Base-by-base conservation (phyloP, 2,113 vertebrate genomes). In the Alethe diademata region DNA sequence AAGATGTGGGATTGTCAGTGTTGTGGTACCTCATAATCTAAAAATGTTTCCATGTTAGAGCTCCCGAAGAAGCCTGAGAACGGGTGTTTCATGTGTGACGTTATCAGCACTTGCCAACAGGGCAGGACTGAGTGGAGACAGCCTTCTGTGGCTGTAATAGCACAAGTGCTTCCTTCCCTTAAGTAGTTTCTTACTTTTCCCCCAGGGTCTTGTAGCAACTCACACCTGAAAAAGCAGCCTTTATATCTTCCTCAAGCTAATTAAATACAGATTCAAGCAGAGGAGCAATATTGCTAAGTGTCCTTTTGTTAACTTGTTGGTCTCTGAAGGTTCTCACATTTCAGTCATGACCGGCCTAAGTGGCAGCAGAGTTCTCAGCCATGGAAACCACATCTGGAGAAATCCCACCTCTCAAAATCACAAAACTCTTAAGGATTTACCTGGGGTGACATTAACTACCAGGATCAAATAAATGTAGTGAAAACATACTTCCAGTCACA, bases 221-320 rank as follows among this genome's bases (percentile, higher is more conserved):
- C 79, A 94, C 86, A 95, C 86, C 73, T 95, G 89, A 87, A 88
- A 80, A 96, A 94, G 64, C 72, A 92, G 76, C 53, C 67, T 92
- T 90, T 86, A 58, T 82, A 75, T 86, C 78, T 86, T 90, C 78
- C 74, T 92, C 89, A 6, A 33, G 56, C 26, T 94, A 96, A 96
- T 98, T 97, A 97, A 96, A 95, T 43, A 67, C 61, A 40, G 4
- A 69, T 33, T 95, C 76, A 96, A 85, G 79, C 79, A 86, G 92
- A 92, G 74, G 86, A 97, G 82, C 87, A 80, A 79, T 74, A 88
- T 95, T 91, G 84, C 78, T 93, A 65, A 95, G 66, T 81, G 83
- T 96, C 92, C 11, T 0, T 94, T 96, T 74, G 87, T 95, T 96
- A 94, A 90, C 74, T 87, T 89, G 88, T 78, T 72, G 72, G 79